Percentiles rank a stretch among this genome's conserved stretches.
These are phyloP conservation scores for Momotus momota DNA, from an alignment of 2,797 vertebrate species.

Conservation along the genomic window DNA sequence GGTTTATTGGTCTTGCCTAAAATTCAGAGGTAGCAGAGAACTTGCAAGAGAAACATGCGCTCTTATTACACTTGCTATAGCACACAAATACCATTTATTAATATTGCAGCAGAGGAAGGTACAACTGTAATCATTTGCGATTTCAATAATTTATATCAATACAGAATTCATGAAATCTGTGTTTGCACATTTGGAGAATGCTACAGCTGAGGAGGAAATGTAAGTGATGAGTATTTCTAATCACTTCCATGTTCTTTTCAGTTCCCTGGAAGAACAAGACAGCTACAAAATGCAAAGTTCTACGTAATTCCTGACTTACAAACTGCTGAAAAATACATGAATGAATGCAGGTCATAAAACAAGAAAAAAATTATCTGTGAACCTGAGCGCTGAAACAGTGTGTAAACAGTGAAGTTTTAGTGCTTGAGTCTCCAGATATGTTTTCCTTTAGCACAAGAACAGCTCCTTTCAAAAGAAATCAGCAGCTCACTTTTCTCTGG, in stretches of 20 bases:
- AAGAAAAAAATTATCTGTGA: not conserved
- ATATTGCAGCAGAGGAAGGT: conserved; percentile 31
- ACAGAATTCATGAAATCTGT: conserved; percentile 43
- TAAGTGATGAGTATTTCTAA: conserved; percentile 20
- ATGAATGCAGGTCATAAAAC: not conserved
- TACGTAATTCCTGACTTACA: not conserved
- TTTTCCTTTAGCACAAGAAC: not conserved
- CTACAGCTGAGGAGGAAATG: not conserved
- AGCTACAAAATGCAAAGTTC: not conserved
- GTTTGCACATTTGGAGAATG: conserved; percentile 29
- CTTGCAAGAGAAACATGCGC: not conserved
- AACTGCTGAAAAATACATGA: not conserved
- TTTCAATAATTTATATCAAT: conserved; percentile 61
- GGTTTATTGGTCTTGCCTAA: not conserved
- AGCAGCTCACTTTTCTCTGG: not conserved
- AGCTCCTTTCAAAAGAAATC: not conserved
- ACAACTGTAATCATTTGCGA: conserved; percentile 24
- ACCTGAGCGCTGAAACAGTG: not conserved
- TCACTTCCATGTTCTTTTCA: not conserved
- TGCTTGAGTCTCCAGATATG: not conserved
- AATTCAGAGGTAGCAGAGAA: not conserved
- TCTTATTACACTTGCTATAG: not conserved
- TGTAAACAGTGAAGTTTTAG: not conserved
- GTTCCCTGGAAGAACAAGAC: not conserved
- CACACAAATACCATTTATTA: conserved; percentile 20